Conservation (phyloP, 1,140 invertebrate genomes). For the Cardiocondyla obscurior region DNA sequence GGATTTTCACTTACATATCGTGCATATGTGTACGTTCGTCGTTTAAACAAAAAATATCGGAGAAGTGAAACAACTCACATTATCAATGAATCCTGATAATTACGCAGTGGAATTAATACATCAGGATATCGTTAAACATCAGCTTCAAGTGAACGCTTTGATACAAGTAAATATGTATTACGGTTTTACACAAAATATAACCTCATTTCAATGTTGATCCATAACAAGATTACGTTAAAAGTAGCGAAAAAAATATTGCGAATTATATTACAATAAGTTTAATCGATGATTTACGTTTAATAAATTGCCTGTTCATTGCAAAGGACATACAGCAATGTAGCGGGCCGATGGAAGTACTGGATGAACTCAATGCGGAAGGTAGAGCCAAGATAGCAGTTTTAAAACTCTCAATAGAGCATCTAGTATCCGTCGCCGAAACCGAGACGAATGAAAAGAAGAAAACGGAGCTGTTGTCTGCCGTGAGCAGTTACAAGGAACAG, state of each 20-base stretch:
- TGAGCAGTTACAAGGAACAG: conserved; percentile 88
- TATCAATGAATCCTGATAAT: conserved; percentile 71
- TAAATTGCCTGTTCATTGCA: conserved; percentile 21
- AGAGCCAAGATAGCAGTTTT: conserved; percentile 87
- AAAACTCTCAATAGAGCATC: conserved; percentile 87
- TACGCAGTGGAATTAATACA: conserved; percentile 74
- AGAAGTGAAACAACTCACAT: not conserved
- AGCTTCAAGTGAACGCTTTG: conserved; percentile 90
- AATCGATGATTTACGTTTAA: conserved; percentile 16
- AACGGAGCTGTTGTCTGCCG: conserved; percentile 85
- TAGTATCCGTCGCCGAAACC: conserved; percentile 87
- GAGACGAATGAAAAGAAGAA: conserved; percentile 87
- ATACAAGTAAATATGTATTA: conserved; percentile 87
- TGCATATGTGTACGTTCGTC: not conserved
- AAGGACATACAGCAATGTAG: conserved; percentile 89
- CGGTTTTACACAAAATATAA: not conserved
- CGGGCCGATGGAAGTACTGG: conserved; percentile 87
- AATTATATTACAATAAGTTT: conserved; percentile 23
- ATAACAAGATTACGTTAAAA: not conserved
- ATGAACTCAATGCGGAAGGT: conserved; percentile 89
- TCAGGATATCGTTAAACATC: conserved; percentile 88
- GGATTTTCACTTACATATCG: not conserved
- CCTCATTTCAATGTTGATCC: not conserved
- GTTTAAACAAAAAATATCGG: not conserved
- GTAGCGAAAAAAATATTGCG: not conserved